Conservation (phyloP, 2,797 vertebrate genomes). For the Petrocephalus schoutedeni region DNA sequence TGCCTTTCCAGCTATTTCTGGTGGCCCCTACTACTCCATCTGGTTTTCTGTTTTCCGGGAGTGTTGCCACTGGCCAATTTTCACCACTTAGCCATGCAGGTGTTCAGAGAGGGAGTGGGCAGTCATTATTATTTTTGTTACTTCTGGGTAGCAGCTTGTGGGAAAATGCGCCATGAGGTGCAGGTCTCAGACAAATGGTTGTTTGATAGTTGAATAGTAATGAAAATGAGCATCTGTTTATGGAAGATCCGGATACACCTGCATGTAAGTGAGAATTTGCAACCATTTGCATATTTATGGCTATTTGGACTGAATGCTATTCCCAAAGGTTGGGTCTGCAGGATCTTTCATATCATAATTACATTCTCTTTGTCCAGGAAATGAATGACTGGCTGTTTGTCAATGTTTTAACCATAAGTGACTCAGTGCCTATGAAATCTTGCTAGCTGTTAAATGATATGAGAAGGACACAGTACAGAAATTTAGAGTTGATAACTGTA, state of each 20-base stretch:
- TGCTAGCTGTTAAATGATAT: neutral
- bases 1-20: neutral
- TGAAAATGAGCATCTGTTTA: constrained; percentile 5
- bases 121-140: neutral
- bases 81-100: constrained; percentile 30
- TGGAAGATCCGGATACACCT: neutral
- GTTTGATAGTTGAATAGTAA: neutral
- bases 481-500: neutral
- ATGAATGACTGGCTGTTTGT: neutral
- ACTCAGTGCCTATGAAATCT: neutral
- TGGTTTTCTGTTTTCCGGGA: neutral
- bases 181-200: neutral
- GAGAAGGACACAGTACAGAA: neutral
- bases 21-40: neutral
- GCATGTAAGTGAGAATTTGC: neutral
- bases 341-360: neutral
- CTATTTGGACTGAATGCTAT: neutral
- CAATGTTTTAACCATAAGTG: neutral
- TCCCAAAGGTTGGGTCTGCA: neutral
- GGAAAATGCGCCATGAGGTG: neutral
- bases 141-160: neutral
- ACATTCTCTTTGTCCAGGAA: neutral
- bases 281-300: neutral
- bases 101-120: constrained; percentile 24
- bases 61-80: constrained; percentile 18